phyloP scores from a whole-genome alignment of 2,113 vertebrate species.

The Anolis sagrei region DNA sequence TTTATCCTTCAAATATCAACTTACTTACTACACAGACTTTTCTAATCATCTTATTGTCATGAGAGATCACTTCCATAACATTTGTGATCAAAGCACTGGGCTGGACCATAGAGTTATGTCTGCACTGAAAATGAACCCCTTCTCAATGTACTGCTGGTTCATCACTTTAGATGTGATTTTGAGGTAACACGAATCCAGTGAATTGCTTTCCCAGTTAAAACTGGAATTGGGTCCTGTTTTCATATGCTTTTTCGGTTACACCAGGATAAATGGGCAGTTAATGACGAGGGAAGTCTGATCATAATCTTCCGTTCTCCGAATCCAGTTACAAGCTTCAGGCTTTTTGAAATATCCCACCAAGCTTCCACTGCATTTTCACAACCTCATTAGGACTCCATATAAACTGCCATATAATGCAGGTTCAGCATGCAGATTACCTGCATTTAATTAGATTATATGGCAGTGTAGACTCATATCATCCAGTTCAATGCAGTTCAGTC shows the following conservation, averaged over 20 bases:
- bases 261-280: neutral
- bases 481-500: no score
- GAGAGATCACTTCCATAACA: slow-evolving; percentile 42
- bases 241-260: neutral
- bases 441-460: no score
- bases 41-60: slow-evolving; percentile 63
- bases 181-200: neutral
- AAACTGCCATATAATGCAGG: no score
- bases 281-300: neutral
- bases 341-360: neutral
- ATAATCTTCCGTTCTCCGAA: neutral
- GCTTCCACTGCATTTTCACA: neutral
- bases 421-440: no score
- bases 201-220: slow-evolving; percentile 6
- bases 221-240: neutral
- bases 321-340: neutral
- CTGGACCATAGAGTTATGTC: slow-evolving; percentile 28
- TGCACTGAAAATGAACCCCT: slow-evolving; percentile 24
- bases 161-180: neutral
- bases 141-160: neutral
- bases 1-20: slow-evolving; percentile 38
- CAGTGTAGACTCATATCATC: no score
- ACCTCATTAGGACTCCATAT: neutral
- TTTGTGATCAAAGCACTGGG: slow-evolving; percentile 62
- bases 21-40: slow-evolving; percentile 33